Evolutionary conservation across 2,888 invertebrate genomes (phyloP), one percentile per base, ranked within the genome.

Genomic region (Trileptium ribeirensis): DNA sequence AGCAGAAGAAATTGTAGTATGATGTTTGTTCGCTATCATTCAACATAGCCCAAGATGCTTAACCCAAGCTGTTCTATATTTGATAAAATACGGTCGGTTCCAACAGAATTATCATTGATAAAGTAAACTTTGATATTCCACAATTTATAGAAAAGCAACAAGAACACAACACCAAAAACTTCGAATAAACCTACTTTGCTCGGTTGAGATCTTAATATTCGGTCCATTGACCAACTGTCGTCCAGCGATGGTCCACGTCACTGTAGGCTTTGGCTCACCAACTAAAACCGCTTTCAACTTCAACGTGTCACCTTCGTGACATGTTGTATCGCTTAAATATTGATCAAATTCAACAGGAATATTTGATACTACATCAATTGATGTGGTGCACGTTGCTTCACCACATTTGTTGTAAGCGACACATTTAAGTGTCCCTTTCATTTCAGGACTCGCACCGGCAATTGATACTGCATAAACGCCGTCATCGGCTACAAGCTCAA

Each of bases 371-470:
- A 88, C 88, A 36, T 85, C 87, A n/a, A 88, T 82, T 1, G 85
- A 84, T 31, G 90, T 90, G 74, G 89, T 86, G 81, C 89, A 89
- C 29, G 88, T 87, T 15, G 88, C 89, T 77, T 89, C 89, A 34
- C 90, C 89, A 82, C 87, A 86, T 84, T 89, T 88, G 85, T 90
- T 90, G 82, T 89, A 87, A 1, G 89, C 90, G n/a, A 89, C 88
- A 85, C 90, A 90, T 85, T 90, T 90, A 85, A 90, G 90, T 29
- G 89, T 89, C 31, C 90, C 90, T 51, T 88, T 89, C 87, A 91
- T 90, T 83, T 90, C 89, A 1, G 89, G 87, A 81, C 89, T 89
- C 37, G 89, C 88, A 37, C 88, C 89, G 19, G 87, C 86, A 67
- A 91, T 88, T 74, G 88, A 89, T 84, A 91, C 84, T 2, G 87